phyloP scores from a whole-genome alignment of 2,797 vertebrate species.

The Myotis planiceps region DNA sequence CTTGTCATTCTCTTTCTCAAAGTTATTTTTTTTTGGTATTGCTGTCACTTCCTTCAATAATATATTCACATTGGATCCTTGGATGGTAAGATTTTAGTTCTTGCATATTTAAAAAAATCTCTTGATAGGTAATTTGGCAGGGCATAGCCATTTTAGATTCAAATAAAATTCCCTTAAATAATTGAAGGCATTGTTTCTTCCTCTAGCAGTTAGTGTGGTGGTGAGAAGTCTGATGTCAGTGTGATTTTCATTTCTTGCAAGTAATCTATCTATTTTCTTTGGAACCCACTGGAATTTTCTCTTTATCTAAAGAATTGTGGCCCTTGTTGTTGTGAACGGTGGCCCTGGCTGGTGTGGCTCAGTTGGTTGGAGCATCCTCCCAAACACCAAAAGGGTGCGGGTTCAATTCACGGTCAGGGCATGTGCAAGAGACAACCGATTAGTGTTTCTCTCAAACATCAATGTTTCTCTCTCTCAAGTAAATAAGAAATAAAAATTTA shows the following conservation, averaged over 20 bases:
- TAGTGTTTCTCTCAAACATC: background rate
- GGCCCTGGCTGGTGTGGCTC: background rate
- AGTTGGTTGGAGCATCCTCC: background rate
- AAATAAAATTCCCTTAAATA: background rate
- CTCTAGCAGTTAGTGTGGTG: background rate
- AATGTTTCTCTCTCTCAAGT: background rate
- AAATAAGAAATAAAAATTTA: background rate
- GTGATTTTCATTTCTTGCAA: background rate
- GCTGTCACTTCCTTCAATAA: background rate
- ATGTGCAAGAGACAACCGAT: background rate
- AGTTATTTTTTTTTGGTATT: background rate
- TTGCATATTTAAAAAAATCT: background rate
- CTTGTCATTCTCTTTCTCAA: background rate
- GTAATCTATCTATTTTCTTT: conserved; percentile 29
- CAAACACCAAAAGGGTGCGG: background rate
- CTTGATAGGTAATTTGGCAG: background rate
- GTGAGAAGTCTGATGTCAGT: background rate
- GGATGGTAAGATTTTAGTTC: background rate
- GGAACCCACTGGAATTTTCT: background rate
- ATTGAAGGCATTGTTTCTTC: background rate
- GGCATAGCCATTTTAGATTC: background rate
- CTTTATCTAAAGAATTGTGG: background rate
- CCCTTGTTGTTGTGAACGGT: background rate
- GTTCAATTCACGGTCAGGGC: background rate
- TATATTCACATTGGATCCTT: background rate